Conservation (phyloP, 2,113 vertebrate genomes). For the Gymnobelideus leadbeateri region DNA sequence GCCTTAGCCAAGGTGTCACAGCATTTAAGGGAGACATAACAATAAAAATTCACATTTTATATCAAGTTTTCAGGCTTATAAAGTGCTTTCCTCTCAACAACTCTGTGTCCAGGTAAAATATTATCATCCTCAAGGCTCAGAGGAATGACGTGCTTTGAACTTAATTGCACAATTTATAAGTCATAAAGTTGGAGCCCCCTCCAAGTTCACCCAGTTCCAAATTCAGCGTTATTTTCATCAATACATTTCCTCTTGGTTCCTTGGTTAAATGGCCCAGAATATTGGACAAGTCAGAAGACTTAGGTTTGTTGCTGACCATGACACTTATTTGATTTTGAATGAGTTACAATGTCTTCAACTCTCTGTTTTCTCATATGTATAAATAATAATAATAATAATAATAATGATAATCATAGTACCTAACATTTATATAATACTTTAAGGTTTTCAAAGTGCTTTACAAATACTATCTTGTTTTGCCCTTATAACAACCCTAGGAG, state of each 20-base stretch:
- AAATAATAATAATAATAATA: background rate
- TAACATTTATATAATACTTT: background rate
- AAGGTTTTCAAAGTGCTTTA: background rate
- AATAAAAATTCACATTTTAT: background rate
- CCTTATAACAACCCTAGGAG: background rate
- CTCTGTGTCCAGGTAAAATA: background rate
- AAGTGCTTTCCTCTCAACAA: background rate
- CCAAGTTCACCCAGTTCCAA: background rate
- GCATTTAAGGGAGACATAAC: background rate
- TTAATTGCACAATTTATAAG: background rate
- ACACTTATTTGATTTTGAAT: background rate
- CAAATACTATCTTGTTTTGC: background rate
- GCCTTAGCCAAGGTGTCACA: background rate
- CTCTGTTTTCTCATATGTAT: background rate
- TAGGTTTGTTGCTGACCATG: background rate
- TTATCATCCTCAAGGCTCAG: background rate
- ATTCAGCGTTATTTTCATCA: background rate
- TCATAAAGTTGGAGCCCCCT: background rate
- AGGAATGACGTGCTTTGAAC: background rate
- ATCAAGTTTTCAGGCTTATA: background rate
- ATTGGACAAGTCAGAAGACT: background rate
- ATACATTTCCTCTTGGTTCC: background rate
- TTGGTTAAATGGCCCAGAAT: background rate
- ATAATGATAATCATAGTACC: background rate
- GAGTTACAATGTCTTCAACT: background rate